phyloP scores from a whole-genome alignment of 2,113 vertebrate species.

The Acrocephalus kingi region DNA sequence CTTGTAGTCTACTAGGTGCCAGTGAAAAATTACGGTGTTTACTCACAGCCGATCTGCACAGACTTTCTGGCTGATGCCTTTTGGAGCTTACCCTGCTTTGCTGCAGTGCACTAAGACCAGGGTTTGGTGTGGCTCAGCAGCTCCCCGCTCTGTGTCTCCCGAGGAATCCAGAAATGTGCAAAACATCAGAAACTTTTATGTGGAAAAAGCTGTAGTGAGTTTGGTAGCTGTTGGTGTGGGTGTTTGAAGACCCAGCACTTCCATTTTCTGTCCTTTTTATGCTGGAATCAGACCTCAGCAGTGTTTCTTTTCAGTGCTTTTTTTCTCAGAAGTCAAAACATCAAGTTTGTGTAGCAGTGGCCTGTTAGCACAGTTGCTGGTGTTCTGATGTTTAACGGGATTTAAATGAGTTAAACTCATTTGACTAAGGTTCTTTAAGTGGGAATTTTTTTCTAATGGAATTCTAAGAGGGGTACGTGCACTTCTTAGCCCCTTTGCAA shows the following conservation, averaged over 20 bases:
- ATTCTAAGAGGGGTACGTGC: neutral
- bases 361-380: neutral
- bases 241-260: neutral
- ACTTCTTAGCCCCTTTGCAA: neutral
- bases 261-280: neutral
- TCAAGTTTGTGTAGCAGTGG: neutral
- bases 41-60: neutral
- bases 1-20: neutral
- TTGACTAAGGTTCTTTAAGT: neutral
- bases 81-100: neutral
- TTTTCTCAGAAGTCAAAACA: neutral
- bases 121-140: neutral
- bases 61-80: neutral
- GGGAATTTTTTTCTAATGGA: neutral
- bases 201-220: neutral
- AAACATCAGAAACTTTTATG: neutral
- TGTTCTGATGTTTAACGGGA: neutral
- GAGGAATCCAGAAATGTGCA: neutral
- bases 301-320: neutral
- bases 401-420: neutral
- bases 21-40: neutral
- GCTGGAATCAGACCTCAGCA: neutral
- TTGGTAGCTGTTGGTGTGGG: neutral
- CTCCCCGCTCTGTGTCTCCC: rapidly evolving
- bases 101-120: neutral